Evolutionary conservation across 2,113 vertebrate genomes (phyloP).

Genomic region (Pedetes capensis): DNA sequence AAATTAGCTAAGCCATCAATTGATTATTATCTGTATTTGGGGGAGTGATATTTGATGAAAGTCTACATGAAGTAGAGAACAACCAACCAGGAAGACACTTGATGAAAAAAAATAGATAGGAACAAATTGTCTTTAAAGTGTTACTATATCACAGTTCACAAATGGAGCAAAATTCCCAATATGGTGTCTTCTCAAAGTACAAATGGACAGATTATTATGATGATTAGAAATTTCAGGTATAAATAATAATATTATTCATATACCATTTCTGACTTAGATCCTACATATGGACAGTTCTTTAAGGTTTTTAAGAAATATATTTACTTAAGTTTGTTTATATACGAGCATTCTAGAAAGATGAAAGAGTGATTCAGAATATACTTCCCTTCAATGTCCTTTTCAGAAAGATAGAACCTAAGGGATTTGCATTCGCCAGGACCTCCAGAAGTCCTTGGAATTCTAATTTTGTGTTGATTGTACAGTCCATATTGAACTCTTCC

Average conservation of each 20-base stretch:
- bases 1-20: not conserved
- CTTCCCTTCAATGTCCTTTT: not conserved
- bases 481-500: not conserved
- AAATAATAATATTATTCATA: not conserved
- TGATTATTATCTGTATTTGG: not conserved
- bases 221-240: not conserved
- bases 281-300: not conserved
- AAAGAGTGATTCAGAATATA: not conserved
- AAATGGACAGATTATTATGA: not conserved
- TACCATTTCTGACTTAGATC: not conserved
- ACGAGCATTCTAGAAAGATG: not conserved
- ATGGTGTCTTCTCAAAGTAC: not conserved
- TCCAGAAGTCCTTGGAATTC: not conserved
- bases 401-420: not conserved
- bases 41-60: not conserved
- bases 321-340: not conserved
- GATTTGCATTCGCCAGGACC: not conserved
- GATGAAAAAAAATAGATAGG: not conserved
- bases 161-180: not conserved
- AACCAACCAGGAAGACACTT: not conserved
- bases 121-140: not conserved
- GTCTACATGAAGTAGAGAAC: not conserved
- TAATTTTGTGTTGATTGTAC: not conserved
- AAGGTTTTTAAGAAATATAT: not conserved
- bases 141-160: not conserved